Base-by-base conservation (phyloP, 2,113 vertebrate species). In the Hemibagrus wyckioides region DNA sequence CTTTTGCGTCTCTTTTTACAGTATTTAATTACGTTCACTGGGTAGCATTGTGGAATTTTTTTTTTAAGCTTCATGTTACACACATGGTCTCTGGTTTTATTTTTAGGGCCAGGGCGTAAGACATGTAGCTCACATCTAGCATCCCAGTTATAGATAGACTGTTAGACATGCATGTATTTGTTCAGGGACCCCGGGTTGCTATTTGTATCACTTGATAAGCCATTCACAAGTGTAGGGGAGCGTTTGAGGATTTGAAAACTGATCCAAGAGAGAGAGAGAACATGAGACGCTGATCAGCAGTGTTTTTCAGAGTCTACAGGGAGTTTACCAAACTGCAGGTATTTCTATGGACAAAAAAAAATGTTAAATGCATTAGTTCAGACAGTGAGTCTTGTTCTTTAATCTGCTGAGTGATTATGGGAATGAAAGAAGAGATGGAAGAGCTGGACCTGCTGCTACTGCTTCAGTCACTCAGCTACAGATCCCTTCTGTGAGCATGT, bases 381-480 rank as follows among this genome's bases (percentile, higher is more conserved):
- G 8, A 30, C 23, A 48, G 10, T 0, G 13, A 36, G 57, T 56
- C 23, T 56, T 81, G 39, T 23, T 59, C 15, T 77, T 65, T 33
- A 23, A 61, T 81, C n/a, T 28, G 8, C 15, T 13, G 30, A 61
- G 44, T 23, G 69, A 57, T 82, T 36, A 48, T 52, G n/a, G 36
- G 30, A 44, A 41, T 63, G 48, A 19, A 77, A 61, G 48, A 54
- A 83, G 65, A 13, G 56, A 52, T 54, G 11, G 2, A 76, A 76
- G 48, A 56, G 71, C 80, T 48, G 75, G n/a, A 33, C 30, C 39
- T 39, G 21, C 86, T 83, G 57, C 84, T n/a, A n/a, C n/a, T 90
- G 87, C 85, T 81, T 67, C 54, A 84, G 67, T 36, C 88, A 81
- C 73, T 90, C 87, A 87, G 84, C 69, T 73, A 48, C 87, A 88